Percentiles rank a stretch among this genome's conserved stretches.
Evolutionary conservation across 1,140 invertebrate genomes (phyloP).

Genomic region (Pseudoatta argentina): DNA sequence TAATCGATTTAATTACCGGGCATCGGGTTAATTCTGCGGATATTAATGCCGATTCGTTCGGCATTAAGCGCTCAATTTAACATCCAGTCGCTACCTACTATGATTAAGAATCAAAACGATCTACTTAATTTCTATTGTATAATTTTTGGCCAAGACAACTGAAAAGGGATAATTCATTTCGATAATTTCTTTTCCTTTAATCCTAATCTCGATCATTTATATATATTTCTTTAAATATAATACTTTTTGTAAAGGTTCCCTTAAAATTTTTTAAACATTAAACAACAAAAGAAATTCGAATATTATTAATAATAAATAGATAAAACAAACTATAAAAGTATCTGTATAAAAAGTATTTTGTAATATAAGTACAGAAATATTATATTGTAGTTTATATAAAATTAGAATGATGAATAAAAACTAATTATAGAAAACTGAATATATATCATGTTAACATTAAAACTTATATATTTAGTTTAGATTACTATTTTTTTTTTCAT

Average conservation of each 20-base stretch:
- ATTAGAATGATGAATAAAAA: too few relatives aligned
- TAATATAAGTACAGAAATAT: too few relatives aligned
- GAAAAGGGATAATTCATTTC: neutral
- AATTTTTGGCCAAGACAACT: conserved; percentile 7
- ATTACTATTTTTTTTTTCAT: too few relatives aligned
- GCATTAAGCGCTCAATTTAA: conserved; percentile 57
- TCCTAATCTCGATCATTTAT: neutral
- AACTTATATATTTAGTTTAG: too few relatives aligned
- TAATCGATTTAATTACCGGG: conserved; percentile 62
- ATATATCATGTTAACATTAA: too few relatives aligned
- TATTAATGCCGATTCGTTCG: conserved; percentile 62
- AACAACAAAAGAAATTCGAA: neutral
- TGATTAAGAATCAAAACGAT: conserved; percentile 1
- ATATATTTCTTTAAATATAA: neutral
- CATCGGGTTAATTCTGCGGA: conserved; percentile 57
- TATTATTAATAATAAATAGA: neutral
- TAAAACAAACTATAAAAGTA: neutral
- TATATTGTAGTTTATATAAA: too few relatives aligned
- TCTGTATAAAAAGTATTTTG: too few relatives aligned
- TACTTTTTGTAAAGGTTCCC: neutral
- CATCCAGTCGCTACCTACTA: neutral
- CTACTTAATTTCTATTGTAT: conserved; percentile 45
- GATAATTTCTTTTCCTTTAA: neutral
- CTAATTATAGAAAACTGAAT: too few relatives aligned
- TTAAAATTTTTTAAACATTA: neutral